phyloP scores from a whole-genome alignment of 2,113 vertebrate genomes.

The Malurus cyaneus region DNA sequence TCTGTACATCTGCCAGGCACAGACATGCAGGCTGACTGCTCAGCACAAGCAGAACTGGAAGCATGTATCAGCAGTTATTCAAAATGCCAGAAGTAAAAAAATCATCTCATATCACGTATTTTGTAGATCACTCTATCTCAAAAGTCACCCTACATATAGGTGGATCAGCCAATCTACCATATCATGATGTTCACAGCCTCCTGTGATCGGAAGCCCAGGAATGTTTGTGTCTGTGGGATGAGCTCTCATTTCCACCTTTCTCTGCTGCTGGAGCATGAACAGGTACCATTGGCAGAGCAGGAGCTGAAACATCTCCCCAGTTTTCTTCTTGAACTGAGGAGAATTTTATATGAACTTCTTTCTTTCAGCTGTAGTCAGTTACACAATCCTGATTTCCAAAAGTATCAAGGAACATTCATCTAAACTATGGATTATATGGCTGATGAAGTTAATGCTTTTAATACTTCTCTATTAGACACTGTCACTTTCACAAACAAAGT shows the following conservation, averaged over 20 bases:
- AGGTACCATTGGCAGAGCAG: accelerated
- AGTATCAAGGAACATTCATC: neutral
- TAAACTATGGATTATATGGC: neutral
- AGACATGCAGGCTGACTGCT: neutral
- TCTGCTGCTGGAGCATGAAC: neutral
- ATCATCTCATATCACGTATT: neutral
- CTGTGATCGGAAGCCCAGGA: neutral
- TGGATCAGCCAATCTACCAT: neutral
- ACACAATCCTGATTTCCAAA: neutral
- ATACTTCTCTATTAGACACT: neutral
- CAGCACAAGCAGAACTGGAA: neutral
- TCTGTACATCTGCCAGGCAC: slow-evolving; percentile 6
- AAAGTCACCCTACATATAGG: neutral
- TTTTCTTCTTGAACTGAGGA: neutral
- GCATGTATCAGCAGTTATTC: neutral
- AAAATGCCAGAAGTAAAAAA: neutral
- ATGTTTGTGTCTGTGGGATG: neutral
- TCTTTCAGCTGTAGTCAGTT: neutral
- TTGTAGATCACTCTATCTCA: neutral
- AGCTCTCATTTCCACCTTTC: neutral
- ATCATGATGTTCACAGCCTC: neutral
- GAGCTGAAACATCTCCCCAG: neutral
- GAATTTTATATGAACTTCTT: neutral
- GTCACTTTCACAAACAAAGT: neutral
- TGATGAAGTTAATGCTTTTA: neutral